These are phyloP conservation scores for Fragum sueziense DNA, from an alignment of 2,888 invertebrate genomes.

Conservation along the genomic window DNA sequence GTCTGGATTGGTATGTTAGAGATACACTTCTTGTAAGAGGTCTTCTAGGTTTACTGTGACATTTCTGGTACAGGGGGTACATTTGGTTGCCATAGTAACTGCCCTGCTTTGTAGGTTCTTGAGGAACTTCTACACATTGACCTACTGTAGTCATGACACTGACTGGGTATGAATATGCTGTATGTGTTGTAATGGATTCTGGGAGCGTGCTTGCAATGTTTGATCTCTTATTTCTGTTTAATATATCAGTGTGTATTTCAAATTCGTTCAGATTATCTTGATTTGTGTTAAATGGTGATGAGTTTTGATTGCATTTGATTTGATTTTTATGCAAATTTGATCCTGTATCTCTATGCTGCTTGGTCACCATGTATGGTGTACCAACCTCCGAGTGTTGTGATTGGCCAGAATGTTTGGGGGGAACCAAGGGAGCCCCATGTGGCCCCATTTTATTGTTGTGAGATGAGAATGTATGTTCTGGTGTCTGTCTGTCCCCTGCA, in stretches of 20 bases:
- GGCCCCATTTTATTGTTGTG: slow-evolving; percentile 3
- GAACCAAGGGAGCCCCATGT: neutral
- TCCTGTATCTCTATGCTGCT: neutral
- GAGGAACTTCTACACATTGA: slow-evolving; percentile 7
- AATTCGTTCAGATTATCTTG: neutral
- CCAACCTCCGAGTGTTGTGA: slow-evolving; percentile 60
- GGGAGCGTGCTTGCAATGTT: neutral
- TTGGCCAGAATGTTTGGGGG: slow-evolving; percentile 45
- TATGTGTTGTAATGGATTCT: neutral
- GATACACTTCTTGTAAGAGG: slow-evolving; percentile 3
- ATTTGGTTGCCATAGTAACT: neutral
- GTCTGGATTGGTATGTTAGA: neutral
- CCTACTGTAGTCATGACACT: neutral
- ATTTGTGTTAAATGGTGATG: neutral
- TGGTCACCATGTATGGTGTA: slow-evolving; percentile 30
- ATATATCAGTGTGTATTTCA: neutral
- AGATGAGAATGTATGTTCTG: neutral
- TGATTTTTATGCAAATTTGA: neutral
- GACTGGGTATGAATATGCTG: slow-evolving; percentile 11
- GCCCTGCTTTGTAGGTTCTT: neutral
- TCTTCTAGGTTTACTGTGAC: neutral
- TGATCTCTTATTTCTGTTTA: neutral
- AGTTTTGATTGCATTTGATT: neutral
- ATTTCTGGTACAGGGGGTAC: neutral
- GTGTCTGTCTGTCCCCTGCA: neutral